Evolutionary conservation across 2,888 invertebrate species (phyloP).

Genomic region (Chrysina gloriosa): DNA sequence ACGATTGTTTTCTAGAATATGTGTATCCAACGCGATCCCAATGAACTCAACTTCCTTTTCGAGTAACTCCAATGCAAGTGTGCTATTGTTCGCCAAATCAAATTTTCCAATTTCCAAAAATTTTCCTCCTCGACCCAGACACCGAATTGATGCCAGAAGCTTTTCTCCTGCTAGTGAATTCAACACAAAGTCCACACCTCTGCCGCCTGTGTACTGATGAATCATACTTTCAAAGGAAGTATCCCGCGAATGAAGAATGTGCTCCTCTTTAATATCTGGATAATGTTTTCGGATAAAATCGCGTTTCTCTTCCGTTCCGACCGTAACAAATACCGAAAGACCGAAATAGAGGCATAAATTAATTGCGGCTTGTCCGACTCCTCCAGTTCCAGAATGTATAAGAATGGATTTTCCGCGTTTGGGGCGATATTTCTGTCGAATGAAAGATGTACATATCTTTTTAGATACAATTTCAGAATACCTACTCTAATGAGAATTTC

Average conservation of each 20-base stretch:
- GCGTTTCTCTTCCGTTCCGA: constrained; percentile 85
- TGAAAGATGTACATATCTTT: neutral
- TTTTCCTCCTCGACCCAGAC: constrained; percentile 71
- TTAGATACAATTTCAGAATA: neutral
- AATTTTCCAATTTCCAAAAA: constrained; percentile 90
- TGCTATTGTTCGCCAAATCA: constrained; percentile 76
- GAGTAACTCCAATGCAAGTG: constrained; percentile 70
- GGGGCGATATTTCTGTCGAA: constrained; percentile 52
- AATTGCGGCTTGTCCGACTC: constrained; percentile 82
- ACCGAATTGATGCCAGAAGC: constrained; percentile 76
- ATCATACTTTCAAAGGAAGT: constrained; percentile 88
- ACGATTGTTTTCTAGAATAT: neutral
- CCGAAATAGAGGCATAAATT: constrained; percentile 72
- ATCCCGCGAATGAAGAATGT: constrained; percentile 91
- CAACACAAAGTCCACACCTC: constrained; percentile 89
- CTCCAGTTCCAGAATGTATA: constrained; percentile 73
- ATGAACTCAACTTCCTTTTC: constrained; percentile 71
- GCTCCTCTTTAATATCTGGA: constrained; percentile 72
- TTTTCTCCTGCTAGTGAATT: constrained; percentile 94
- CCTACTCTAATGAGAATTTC: constrained; percentile 67
- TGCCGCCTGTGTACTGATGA: constrained; percentile 81
- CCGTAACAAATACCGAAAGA: constrained; percentile 86
- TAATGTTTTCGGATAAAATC: constrained; percentile 85
- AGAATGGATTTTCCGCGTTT: constrained; percentile 59
- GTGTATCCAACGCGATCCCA: constrained; percentile 78